Evolutionary conservation across 2,797 vertebrate species (phyloP).

Genomic region (Brachyrhaphis roseni): DNA sequence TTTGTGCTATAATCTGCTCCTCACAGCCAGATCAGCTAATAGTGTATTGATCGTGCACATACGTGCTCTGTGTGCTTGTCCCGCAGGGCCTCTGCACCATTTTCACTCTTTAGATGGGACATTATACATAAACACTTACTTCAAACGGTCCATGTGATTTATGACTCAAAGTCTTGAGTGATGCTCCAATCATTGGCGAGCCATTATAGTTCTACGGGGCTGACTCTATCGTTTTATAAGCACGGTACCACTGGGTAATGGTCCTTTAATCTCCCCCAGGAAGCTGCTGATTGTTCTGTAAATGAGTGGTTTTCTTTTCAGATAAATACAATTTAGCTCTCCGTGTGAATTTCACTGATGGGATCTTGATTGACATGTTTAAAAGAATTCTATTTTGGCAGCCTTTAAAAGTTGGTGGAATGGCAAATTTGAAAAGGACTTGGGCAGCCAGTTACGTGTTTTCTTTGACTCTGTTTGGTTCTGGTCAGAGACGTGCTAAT

Average conservation of each 20-base stretch:
- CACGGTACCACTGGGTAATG: conserved; percentile 39
- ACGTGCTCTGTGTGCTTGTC: conserved; percentile 73
- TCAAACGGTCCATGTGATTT: conserved; percentile 72
- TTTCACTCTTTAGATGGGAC: conserved; percentile 74
- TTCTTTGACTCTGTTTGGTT: background rate
- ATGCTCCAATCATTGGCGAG: conserved; percentile 56
- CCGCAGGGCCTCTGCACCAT: conserved; percentile 69
- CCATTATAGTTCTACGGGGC: conserved; percentile 59
- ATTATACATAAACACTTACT: conserved; percentile 74
- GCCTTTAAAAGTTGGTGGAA: background rate
- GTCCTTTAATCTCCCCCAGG: conserved; percentile 47
- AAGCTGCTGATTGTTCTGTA: conserved; percentile 32
- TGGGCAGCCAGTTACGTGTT: background rate
- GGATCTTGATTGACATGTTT: background rate
- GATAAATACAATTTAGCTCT: background rate
- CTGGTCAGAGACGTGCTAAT: background rate
- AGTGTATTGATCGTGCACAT: conserved; percentile 77
- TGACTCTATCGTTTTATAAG: conserved; percentile 59
- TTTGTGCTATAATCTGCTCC: conserved; percentile 63
- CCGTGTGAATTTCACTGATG: background rate
- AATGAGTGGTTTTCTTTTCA: conserved; percentile 8
- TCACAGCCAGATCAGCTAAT: conserved; percentile 74
- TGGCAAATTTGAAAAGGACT: background rate
- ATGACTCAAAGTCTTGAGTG: conserved; percentile 56
- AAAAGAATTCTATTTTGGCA: background rate